These are phyloP conservation scores for Drosophila leonis DNA, from an alignment of 2,888 invertebrate species.

Conservation along the genomic window DNA sequence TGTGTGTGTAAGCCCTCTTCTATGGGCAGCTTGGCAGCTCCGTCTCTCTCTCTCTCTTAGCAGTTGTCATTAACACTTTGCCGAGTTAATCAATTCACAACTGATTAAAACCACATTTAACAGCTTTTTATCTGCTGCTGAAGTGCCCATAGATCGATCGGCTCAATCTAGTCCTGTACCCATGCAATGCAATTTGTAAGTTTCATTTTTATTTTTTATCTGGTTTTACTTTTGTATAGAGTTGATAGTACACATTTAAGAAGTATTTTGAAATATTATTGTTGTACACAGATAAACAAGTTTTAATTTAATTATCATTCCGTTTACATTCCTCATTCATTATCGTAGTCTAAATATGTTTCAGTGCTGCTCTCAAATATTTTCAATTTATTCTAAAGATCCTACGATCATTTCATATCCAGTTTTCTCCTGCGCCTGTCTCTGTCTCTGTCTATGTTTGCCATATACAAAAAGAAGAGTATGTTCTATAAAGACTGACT, in stretches of 20 bases:
- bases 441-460: background rate
- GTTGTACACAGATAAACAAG: constrained; percentile 81
- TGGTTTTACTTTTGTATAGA: constrained; percentile 54
- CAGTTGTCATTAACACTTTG: constrained; percentile 17
- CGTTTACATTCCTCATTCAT: constrained; percentile 29
- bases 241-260: constrained; percentile 71
- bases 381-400: constrained; percentile 37
- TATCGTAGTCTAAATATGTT: constrained; percentile 50
- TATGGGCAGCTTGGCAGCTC: constrained; percentile 9
- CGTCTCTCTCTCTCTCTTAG: background rate
- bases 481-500: constrained; percentile 14
- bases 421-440: constrained; percentile 7
- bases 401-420: constrained; percentile 27
- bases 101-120: constrained; percentile 10
- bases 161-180: constrained; percentile 43
- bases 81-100: constrained; percentile 3
- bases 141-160: constrained; percentile 24
- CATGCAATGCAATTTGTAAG: constrained; percentile 43
- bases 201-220: constrained; percentile 16
- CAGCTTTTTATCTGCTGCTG: background rate
- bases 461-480: constrained; percentile 31
- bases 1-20: constrained; percentile 2
- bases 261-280: constrained; percentile 74
- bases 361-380: constrained; percentile 65
- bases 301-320: constrained; percentile 63